Evolutionary conservation across 2,797 vertebrate species (phyloP), one percentile per base, ranked within the genome.

Genomic region (Oreochromis grahami): DNA sequence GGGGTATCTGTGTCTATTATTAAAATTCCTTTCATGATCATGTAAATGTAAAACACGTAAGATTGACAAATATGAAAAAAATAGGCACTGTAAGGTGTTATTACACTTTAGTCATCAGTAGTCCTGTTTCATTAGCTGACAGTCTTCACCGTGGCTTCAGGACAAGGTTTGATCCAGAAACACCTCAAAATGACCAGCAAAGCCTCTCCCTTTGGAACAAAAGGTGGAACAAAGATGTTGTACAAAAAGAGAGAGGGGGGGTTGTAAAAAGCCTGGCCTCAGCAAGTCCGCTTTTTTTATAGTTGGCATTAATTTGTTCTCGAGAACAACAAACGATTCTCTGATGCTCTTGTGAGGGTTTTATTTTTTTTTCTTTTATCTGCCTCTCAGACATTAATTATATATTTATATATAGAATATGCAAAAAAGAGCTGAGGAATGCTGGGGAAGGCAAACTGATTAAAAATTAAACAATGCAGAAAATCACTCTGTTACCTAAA

Each of bases 381-480:
- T 95, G 94, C 95, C 94, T 95, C 91, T 95, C 93, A 94, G 92
- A 96, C 92, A 96, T 95, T 95, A 95, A 96, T 97, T 96, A 96
- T 96, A 96, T 96, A 96, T 97, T 95, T 96, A 95, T 96, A 95
- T 96, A 95, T 94, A 95, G 95, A 96, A 95, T 96, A 96, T 97
- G 95, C 94, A 96, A 94, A 96, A 95, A 96, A 92, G 93, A 95
- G 93, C 94, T 81, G 91, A 91, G 92, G 92, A 96, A 94, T 95
- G 94, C 95, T 94, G 92, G 85, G 79, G 89, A 93, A 96, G 94
- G 94, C 94, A 92, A 94, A 95, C 90, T 96, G 95, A 96, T 97
- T 96, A 97, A 97, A 97, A 96, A 96, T 96, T 96, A 96, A 97
- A 96, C 95, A 96, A 96, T 96, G 96, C 96, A 96, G 95, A 96